phyloP scores from a whole-genome alignment of 2,113 vertebrate genomes.

The Columba livia region DNA sequence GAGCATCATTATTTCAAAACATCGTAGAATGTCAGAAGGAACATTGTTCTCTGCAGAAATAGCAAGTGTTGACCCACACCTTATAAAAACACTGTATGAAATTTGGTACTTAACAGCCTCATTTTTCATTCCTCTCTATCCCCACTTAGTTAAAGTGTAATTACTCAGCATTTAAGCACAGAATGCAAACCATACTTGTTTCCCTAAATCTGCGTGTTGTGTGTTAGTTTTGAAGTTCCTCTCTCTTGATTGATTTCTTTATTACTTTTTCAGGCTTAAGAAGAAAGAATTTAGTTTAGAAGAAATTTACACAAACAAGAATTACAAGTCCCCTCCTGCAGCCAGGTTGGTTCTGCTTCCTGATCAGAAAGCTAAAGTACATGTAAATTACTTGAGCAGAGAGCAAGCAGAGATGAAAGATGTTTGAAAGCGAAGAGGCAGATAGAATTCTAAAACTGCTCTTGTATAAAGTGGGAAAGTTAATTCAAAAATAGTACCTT shows the following conservation, averaged over 20 bases:
- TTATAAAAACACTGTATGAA: neutral
- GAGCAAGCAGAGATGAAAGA: neutral
- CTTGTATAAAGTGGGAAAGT: neutral
- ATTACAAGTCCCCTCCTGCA: constrained; percentile 89
- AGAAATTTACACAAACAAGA: constrained; percentile 99
- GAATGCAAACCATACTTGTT: neutral
- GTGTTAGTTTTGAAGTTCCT: neutral
- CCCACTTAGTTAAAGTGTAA: neutral
- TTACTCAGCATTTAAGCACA: neutral
- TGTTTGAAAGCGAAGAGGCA: neutral
- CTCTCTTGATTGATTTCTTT: neutral
- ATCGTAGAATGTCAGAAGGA: neutral
- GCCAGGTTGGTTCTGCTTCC: constrained; percentile 81
- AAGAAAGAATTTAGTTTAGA: constrained; percentile 98
- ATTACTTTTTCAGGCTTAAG: constrained; percentile 82
- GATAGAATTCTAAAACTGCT: neutral
- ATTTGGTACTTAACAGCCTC: neutral
- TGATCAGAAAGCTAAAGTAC: neutral
- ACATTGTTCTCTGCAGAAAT: neutral
- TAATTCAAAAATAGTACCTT: neutral
- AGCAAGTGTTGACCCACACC: neutral
- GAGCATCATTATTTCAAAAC: neutral
- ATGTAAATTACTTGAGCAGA: neutral
- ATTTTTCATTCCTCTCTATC: neutral
- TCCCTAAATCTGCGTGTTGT: neutral